Base-by-base conservation (phyloP, 2,113 vertebrate species). In the Marmota monax region DNA sequence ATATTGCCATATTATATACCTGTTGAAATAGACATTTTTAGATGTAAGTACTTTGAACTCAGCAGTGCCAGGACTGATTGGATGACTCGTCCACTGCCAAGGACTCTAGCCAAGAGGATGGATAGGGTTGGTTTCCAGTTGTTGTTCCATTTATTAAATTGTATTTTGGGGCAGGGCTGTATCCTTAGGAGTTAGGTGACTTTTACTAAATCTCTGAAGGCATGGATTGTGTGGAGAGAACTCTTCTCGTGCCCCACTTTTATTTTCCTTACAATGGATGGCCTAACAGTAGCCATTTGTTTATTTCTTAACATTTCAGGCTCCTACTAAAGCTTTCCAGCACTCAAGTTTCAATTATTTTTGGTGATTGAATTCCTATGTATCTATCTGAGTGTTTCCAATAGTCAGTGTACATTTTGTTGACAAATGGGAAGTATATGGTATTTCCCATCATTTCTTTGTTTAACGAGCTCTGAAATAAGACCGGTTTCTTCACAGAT, bases 381-480 rank as follows among this genome's bases (percentile, higher is more conserved):
- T 58, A 27, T 79, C 67, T 37, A 37, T 86, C 10, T 63, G 39
- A 45, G 65, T 78, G 39, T 27, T 63, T 86, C 23, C 13, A 84
- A 9, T 61, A 58, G 45, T 69, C 56, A 80, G 14, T 53, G 1
- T 83, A 37, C 17, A 25, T 87, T 39, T 93, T 63, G 13, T 90
- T 87, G 63, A 23, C 42, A 96, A 86, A 83, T 70, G 58, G n/a
- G 34, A 63, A 27, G 61, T 63, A 4, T 63, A 63, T 27, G 61
- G 18, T 63, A 63, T 27, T 27, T 63, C 32, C 32, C 58, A 79
- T 80, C 14, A 69, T 93, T 88, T 82, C 20, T 69, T 86, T 58
- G 25, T 94, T 94, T 70, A 83, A 4, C 42, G 72, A 72, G 3
- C 69, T 93, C 80, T 70, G 34, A 86, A 93, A 45, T 93, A 92